Evolutionary conservation across 2,797 vertebrate species (phyloP).

Genomic region (Helarctos malayanus): DNA sequence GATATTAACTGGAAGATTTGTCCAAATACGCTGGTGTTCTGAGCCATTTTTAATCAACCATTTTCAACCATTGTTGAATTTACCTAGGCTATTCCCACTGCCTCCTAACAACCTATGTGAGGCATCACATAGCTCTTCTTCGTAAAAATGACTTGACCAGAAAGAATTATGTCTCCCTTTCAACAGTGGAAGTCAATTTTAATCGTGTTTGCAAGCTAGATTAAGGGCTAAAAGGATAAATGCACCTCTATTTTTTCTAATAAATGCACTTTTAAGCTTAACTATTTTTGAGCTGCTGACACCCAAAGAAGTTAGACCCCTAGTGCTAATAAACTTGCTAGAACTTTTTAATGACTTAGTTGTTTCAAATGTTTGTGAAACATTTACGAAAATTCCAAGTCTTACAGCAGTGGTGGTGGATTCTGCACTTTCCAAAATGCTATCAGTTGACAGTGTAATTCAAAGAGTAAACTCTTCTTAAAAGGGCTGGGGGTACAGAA

Average conservation of each 20-base stretch:
- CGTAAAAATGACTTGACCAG: neutral
- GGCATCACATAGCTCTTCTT: neutral
- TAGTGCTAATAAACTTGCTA: neutral
- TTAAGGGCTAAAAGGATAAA: neutral
- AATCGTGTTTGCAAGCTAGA: neutral
- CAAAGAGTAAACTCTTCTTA: neutral
- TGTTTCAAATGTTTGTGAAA: neutral
- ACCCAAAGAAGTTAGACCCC: neutral
- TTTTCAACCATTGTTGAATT: neutral
- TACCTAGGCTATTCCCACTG: neutral
- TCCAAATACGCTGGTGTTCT: neutral
- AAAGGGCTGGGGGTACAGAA: neutral
- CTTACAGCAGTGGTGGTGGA: neutral
- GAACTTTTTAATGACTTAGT: neutral
- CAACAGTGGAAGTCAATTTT: neutral
- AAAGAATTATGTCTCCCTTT: neutral
- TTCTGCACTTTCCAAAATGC: neutral
- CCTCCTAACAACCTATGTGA: neutral
- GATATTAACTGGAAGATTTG: neutral
- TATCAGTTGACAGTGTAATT: neutral
- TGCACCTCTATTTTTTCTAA: neutral
- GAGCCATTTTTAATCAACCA: conserved; percentile 11
- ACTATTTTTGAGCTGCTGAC: conserved; percentile 2
- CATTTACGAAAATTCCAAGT: neutral
- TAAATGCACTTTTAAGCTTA: neutral